Evolutionary conservation across 2,888 invertebrate genomes (phyloP).

Genomic region (Lapara coniferarum): DNA sequence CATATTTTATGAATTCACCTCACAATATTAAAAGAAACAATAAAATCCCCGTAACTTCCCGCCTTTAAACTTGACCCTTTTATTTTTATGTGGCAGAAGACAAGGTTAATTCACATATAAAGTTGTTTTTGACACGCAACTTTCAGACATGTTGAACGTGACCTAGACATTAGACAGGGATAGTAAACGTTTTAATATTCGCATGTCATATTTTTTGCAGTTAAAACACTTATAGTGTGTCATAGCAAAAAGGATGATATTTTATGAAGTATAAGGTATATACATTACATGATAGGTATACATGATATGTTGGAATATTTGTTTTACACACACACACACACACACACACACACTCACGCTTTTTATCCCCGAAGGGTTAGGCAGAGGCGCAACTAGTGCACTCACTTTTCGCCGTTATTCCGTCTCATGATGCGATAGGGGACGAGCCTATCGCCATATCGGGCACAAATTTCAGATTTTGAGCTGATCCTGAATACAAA

Average conservation of each 20-base stretch:
- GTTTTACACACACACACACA: no score
- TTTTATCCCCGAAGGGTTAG: no score
- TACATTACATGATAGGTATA: no score
- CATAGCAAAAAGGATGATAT: not conserved
- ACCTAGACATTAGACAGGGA: not conserved
- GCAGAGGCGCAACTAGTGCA: no score
- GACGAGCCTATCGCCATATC: no score
- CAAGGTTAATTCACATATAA: slow-evolving; percentile 20
- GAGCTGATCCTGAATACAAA: no score
- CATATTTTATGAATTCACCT: not conserved
- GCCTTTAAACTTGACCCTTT: slow-evolving; percentile 23
- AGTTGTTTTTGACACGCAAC: slow-evolving; percentile 11
- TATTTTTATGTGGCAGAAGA: slow-evolving; percentile 17
- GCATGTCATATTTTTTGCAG: not conserved
- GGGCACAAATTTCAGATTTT: no score
- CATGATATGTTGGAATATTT: no score
- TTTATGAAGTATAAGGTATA: no score
- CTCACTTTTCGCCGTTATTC: no score
- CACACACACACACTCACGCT: no score
- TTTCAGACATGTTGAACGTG: not conserved
- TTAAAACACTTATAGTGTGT: not conserved
- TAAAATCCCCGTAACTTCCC: slow-evolving; percentile 6
- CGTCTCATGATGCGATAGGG: no score
- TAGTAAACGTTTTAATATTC: not conserved
- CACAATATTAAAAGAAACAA: slow-evolving; percentile 1